Base-by-base conservation (phyloP, 1,140 invertebrate species). In the Platyscapa corneri region DNA sequence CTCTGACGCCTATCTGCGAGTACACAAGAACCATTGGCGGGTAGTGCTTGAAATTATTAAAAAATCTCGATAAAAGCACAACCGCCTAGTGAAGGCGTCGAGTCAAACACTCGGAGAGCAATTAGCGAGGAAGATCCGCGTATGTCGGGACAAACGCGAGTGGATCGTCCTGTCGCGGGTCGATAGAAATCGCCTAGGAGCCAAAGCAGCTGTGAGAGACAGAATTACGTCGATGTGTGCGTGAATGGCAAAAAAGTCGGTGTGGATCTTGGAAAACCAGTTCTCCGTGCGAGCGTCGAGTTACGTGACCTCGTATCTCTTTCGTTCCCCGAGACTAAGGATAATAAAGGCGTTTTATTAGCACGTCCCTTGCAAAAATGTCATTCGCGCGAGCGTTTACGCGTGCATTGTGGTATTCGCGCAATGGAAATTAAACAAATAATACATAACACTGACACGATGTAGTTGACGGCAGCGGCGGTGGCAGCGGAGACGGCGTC, bases 291-390 rank as follows among this genome's bases (percentile, higher is more conserved):
- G 53, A 65, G 32, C 5, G 14, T 34, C 14, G 32, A 8, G 70
- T 30, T 56, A n/a, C 42, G 42, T 60, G 85, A 77, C 80, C 79
- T 78, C 85, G 79, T 86, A 67, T 65, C 76, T 83, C 81, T 83
- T 76, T 86, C 42, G 53, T 37, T 76, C n/a, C 6, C 49, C 65
- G 27, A 14, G 56, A 23, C 23, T 12, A n/a, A 10, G 67, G 76
- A 83, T 65, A 72, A 85, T 75, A 75, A 56, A 85, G 77, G 67
- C 78, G 78, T 75, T 81, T n/a, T 49, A 75, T 81, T 64, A 70
- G 76, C 32, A 30, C 64, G 80, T 39, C 70, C 34, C 32, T 42
- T 30, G 60, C n/a, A 27, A 83, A 79, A 74, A 74, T 72, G n/a
- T 80, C 39, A 80, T 42, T n/a, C 39, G 20, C 32, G 32, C 82